A percentile compares a stretch with the other conserved stretches of the same genome.
phyloP scores from a whole-genome alignment of 2,797 vertebrate species.

The Labeo calbasu region DNA sequence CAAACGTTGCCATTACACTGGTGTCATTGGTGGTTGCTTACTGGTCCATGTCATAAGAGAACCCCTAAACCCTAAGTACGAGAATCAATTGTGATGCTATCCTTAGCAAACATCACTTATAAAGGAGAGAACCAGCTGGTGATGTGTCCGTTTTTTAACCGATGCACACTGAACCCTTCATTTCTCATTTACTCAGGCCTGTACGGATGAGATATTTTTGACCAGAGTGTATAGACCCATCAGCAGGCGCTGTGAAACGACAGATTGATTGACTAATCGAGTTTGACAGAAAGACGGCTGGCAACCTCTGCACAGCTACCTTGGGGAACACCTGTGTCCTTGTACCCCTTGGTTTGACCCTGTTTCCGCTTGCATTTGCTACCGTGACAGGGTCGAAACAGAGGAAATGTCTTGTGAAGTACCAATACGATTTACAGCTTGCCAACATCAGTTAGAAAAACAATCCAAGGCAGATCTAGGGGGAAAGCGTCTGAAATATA shows the following conservation, averaged over 20 bases:
- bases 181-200: constrained; percentile 71
- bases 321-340: constrained; percentile 78
- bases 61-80: no score
- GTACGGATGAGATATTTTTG: constrained; percentile 60
- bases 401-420: constrained; percentile 61
- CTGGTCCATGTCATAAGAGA: background rate
- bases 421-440: constrained; percentile 71
- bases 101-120: background rate
- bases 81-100: background rate
- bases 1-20: background rate
- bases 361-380: constrained; percentile 69
- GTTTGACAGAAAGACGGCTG: constrained; percentile 72
- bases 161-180: constrained; percentile 64
- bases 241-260: constrained; percentile 59
- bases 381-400: constrained; percentile 52
- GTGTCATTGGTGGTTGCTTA: background rate
- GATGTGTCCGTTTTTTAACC: constrained; percentile 48
- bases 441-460: constrained; percentile 71
- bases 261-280: constrained; percentile 79
- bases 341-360: constrained; percentile 67
- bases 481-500: background rate
- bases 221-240: constrained; percentile 66
- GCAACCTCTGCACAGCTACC: constrained; percentile 72
- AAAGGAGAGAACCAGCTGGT: constrained; percentile 7
- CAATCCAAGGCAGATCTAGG: background rate